phyloP scores from a whole-genome alignment of 2,888 invertebrate genomes.

The Acleris sparsana region DNA sequence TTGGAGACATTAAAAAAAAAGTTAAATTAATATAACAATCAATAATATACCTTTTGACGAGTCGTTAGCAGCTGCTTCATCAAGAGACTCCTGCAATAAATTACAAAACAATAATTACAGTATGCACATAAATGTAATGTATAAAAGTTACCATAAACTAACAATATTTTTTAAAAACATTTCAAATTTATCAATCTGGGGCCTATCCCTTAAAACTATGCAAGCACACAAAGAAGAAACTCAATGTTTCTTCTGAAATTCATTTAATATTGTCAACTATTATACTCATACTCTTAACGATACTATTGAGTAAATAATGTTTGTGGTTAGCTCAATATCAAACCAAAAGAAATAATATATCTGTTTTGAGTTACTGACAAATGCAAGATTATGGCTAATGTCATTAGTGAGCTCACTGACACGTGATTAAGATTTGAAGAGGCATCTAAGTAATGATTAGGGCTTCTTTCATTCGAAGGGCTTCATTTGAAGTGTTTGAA shows the following conservation, averaged over 20 bases:
- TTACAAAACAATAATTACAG: constrained; percentile 13
- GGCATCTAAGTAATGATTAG: constrained; percentile 1
- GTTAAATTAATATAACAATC: background rate
- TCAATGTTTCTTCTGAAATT: too few relatives aligned
- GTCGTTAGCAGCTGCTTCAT: constrained; percentile 64
- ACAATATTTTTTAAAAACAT: too few relatives aligned
- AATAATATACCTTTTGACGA: constrained; percentile 70
- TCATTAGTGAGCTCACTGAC: constrained; percentile 17
- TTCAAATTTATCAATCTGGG: too few relatives aligned
- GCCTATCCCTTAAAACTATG: too few relatives aligned
- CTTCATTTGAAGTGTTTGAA: constrained; percentile 2
- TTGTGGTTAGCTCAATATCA: too few relatives aligned
- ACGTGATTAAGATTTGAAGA: constrained; percentile 9
- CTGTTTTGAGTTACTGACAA: background rate
- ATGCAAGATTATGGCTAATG: constrained; percentile 12
- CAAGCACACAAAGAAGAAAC: too few relatives aligned
- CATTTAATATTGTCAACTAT: too few relatives aligned
- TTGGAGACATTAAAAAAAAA: too few relatives aligned
- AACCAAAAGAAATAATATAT: too few relatives aligned
- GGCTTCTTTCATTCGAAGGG: background rate
- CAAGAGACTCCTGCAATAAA: constrained; percentile 59
- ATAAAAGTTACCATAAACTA: too few relatives aligned
- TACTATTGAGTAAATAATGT: too few relatives aligned
- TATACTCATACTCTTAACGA: too few relatives aligned
- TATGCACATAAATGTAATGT: background rate